Base-by-base conservation (phyloP, 1,140 invertebrate genomes). In the Bombus affinis region DNA sequence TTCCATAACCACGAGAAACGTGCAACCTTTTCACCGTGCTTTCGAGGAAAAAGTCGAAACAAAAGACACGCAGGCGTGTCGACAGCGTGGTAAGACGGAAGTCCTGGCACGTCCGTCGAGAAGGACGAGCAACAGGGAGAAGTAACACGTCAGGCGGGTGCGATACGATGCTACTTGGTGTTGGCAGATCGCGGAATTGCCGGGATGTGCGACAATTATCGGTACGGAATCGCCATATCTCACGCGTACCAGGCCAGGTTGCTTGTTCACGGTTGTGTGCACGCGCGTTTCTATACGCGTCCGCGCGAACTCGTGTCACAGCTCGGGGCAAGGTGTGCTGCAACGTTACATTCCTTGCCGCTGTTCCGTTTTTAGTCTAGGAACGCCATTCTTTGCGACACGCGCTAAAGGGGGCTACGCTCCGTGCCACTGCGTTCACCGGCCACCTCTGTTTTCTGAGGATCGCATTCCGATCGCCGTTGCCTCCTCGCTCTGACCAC, bases 331-430 rank as follows among this genome's bases (percentile, higher is more conserved):
- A 94, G 93, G 92, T 93, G 93, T 93, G 91, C 92, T 91, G 92
- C 92, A 93, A 93, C 92, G 92, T 92, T 93, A 93, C 94, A 94
- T 94, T 94, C 94, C 93, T 92, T 90, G 88, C 88, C 78, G 92
- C 92, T 94, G 94, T 94, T 93, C 93, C 91, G 93, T 94, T 94
- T 94, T 94, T 94, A 94, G 94, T 94, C 93, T 94, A 94, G 92
- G 93, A 94, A 90, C 86, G 91, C 91, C 92, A 94, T 94, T 94
- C 93, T 94, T 94, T 92, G 93, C 92, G 93, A 93, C 93, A 93
- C 93, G 92, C 93, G 93, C 93, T 87, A 91, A 91, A 92, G 91
- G 89, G 68, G 89, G 90, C 91, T 92, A 89, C 92, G 88, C 86
- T 86, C 72, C 81, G 86, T 88, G 82, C 77, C 91, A 81, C 81